A percentile compares a stretch with the other conserved stretches of the same genome.
Conservation (phyloP, 2,113 vertebrate genomes). For the Forbesichthys papilliferus region DNA sequence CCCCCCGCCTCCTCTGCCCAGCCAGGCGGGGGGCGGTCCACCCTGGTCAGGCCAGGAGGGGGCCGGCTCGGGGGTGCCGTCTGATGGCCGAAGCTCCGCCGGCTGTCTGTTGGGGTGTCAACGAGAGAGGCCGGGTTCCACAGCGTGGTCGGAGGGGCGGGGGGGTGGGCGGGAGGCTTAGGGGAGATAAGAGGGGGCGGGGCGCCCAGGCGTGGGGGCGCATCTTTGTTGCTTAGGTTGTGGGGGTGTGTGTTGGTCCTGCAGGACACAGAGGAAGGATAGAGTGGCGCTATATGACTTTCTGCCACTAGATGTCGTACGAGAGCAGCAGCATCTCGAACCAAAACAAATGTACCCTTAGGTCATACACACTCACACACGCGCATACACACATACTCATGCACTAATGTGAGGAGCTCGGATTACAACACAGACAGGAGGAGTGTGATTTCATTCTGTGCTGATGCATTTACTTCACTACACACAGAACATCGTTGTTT, state of each 20-base stretch:
- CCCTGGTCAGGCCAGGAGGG: slow-evolving; percentile 69
- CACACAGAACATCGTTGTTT: too few relatives aligned
- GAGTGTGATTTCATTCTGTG: too few relatives aligned
- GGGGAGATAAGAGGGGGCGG: slow-evolving; percentile 95
- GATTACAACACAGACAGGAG: too few relatives aligned
- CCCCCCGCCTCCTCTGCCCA: slow-evolving; percentile 60
- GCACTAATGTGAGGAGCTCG: too few relatives aligned
- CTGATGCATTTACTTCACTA: too few relatives aligned
- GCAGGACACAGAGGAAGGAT: slow-evolving; percentile 9
- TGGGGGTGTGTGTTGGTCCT: slow-evolving; percentile 81
- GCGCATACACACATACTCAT: too few relatives aligned
- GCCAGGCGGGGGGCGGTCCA: slow-evolving; percentile 57
- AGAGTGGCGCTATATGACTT: neutral
- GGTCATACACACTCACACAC: too few relatives aligned
- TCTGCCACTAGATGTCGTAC: too few relatives aligned
- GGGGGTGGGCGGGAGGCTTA: slow-evolving; percentile 79
- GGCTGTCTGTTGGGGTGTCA: slow-evolving; percentile 77
- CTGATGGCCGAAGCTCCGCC: slow-evolving; percentile 64
- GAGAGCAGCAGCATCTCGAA: too few relatives aligned
- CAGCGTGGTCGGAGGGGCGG: slow-evolving; percentile 80
- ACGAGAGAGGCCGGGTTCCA: slow-evolving; percentile 93
- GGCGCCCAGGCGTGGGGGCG: slow-evolving; percentile 82
- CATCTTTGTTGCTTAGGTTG: slow-evolving; percentile 78
- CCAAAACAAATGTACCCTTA: too few relatives aligned
- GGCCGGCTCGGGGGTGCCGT: slow-evolving; percentile 75